These are phyloP conservation scores for Athene cunicularia DNA, from an alignment of 2,113 vertebrate genomes.

Conservation along the genomic window DNA sequence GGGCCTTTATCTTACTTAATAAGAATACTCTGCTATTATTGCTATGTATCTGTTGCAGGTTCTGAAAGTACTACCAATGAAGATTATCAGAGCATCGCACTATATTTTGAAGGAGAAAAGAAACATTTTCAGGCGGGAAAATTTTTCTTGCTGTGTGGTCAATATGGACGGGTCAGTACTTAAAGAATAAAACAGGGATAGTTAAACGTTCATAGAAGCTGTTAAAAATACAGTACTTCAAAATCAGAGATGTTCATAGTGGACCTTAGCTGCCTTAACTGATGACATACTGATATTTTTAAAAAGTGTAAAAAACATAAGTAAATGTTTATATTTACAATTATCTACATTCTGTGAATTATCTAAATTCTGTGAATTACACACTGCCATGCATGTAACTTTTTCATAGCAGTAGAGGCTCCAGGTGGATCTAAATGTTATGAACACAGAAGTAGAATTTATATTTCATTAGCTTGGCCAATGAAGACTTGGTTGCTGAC, in stretches of 20 bases:
- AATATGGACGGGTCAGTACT: conserved; percentile 88
- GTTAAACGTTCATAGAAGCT: not conserved
- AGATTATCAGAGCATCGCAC: conserved; percentile 96
- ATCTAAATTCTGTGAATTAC: not conserved
- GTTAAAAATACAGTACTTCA: not conserved
- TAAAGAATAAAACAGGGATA: not conserved
- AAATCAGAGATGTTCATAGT: not conserved
- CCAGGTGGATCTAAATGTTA: not conserved
- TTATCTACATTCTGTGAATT: not conserved
- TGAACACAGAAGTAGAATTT: not conserved
- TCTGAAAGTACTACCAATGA: conserved; percentile 85
- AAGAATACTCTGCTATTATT: not conserved
- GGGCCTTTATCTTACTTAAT: not conserved
- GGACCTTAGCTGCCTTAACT: not conserved
- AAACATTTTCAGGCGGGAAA: conserved; percentile 94
- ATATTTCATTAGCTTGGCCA: not conserved
- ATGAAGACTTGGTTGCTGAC: not conserved
- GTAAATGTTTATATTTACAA: not conserved
- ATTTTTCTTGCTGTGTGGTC: conserved; percentile 94
- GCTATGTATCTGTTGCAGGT: conserved; percentile 72
- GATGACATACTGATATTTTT: not conserved
- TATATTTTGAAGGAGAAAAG: conserved; percentile 96
- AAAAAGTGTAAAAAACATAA: not conserved
- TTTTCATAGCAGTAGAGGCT: not conserved
- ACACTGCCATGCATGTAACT: not conserved